Percentiles rank a stretch among this genome's conserved stretches.
These are phyloP conservation scores for Miltochrista miniata DNA, from an alignment of 2,888 invertebrate genomes.

Conservation along the genomic window DNA sequence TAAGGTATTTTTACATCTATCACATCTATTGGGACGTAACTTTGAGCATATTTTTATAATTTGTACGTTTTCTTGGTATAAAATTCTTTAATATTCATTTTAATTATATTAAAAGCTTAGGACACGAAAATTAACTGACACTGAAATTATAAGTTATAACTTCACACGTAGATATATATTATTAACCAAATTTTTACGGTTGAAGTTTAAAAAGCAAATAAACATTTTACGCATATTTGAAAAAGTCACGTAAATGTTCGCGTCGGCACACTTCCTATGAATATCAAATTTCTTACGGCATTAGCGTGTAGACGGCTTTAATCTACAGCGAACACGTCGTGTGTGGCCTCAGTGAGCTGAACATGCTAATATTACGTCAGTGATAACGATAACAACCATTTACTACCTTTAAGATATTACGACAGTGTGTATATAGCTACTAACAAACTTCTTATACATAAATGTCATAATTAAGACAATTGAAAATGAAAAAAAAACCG, in stretches of 20 bases:
- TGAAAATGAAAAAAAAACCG: too few relatives aligned
- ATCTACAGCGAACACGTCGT: slow-evolving; percentile 24
- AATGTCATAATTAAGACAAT: too few relatives aligned
- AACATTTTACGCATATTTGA: slow-evolving; percentile 23
- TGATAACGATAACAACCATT: slow-evolving; percentile 46
- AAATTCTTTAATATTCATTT: neutral
- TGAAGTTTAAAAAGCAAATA: slow-evolving; percentile 16
- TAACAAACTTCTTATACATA: slow-evolving; percentile 11
- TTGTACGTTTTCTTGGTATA: neutral
- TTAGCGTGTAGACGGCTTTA: slow-evolving; percentile 24
- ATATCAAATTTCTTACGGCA: slow-evolving; percentile 26
- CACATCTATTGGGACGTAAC: slow-evolving; percentile 28
- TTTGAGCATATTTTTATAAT: slow-evolving; percentile 34
- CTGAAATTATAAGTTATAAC: neutral
- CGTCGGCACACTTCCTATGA: slow-evolving; percentile 26
- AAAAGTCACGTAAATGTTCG: slow-evolving; percentile 32
- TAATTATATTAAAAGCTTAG: neutral
- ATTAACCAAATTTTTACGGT: slow-evolving; percentile 2
- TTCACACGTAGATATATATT: neutral
- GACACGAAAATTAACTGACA: neutral
- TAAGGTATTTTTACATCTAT: slow-evolving; percentile 35
- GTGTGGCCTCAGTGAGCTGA: slow-evolving; percentile 40
- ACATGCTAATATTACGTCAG: slow-evolving; percentile 46
- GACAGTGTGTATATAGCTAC: slow-evolving; percentile 18
- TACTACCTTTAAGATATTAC: slow-evolving; percentile 20